phyloP scores from a whole-genome alignment of 2,113 vertebrate species.

The Cranoglanis bouderius region DNA sequence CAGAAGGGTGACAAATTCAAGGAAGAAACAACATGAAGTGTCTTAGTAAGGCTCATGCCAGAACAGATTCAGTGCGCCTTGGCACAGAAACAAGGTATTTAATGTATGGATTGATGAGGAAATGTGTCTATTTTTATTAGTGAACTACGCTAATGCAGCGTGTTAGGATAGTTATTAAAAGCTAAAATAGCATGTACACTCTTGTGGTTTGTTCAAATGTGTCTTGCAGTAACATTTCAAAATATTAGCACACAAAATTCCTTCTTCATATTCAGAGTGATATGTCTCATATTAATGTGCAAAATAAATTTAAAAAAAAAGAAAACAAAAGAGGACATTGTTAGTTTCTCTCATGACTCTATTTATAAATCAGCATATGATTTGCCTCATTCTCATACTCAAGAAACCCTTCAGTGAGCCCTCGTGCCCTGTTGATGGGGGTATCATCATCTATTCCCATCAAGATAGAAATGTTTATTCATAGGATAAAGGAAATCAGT shows the following conservation, averaged over 20 bases:
- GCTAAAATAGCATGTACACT: too few relatives aligned
- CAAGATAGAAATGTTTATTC: not conserved
- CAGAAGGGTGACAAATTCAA: not conserved
- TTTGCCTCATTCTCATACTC: not conserved
- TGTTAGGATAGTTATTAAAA: too few relatives aligned
- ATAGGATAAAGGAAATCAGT: not conserved
- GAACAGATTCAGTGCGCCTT: not conserved
- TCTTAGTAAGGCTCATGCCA: not conserved
- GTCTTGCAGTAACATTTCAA: not conserved
- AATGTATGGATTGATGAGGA: too few relatives aligned
- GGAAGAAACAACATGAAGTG: not conserved
- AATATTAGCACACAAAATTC: not conserved
- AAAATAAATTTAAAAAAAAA: not conserved
- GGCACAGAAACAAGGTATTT: not conserved
- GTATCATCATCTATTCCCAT: not conserved
- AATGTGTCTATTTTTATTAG: too few relatives aligned
- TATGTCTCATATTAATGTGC: not conserved
- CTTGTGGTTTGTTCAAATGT: not conserved
- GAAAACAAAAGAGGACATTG: not conserved
- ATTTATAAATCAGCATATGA: not conserved
- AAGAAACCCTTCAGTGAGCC: not conserved
- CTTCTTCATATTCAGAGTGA: not conserved
- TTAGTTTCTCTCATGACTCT: not conserved
- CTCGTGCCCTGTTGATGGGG: not conserved
- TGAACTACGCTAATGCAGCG: too few relatives aligned